A percentile compares a stretch with the other conserved stretches of the same genome.
Conservation (phyloP, 2,797 vertebrate species). For the Coregonus sp. region DNA sequence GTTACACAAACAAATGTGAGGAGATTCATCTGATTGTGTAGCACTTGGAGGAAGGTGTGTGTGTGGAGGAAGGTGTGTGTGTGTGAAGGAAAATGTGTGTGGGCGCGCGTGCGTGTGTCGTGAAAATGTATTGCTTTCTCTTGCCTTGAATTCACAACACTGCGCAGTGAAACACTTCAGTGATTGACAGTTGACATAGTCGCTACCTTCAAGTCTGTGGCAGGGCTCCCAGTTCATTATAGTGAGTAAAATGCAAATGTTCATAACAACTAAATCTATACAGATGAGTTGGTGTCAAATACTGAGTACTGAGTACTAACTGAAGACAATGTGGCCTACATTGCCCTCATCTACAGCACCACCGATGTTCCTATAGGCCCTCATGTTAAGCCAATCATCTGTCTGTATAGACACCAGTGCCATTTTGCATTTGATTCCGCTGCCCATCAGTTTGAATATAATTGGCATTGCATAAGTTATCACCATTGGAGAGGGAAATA, state of each 20-base stretch:
- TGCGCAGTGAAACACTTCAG: neutral
- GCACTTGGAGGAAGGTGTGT: neutral
- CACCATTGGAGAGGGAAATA: constrained; percentile 23
- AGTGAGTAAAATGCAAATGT: neutral
- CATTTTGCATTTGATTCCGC: constrained; percentile 53
- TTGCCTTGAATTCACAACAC: constrained; percentile 2
- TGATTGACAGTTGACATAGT: constrained; percentile 12
- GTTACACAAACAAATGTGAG: constrained; percentile 16
- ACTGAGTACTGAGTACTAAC: too few species aligned
- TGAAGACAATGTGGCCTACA: too few species aligned
- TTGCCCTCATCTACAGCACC: too few species aligned
- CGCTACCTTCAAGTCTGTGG: neutral
- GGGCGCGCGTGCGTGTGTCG: neutral
- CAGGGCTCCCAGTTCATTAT: constrained; percentile 5
- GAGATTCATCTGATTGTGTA: neutral
- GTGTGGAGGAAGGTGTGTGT: neutral
- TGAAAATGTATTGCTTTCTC: constrained; percentile 14
- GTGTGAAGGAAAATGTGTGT: too few species aligned
- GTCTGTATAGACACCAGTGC: neutral
- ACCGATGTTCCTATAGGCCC: neutral
- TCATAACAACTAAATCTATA: too few species aligned
- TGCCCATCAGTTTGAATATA: constrained; percentile 51
- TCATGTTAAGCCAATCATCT: neutral
- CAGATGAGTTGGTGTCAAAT: too few species aligned
- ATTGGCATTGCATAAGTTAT: constrained; percentile 31